Evolutionary conservation across 2,797 vertebrate genomes (phyloP), one percentile per base, ranked within the genome.

Genomic region (Lithobates pipiens): DNA sequence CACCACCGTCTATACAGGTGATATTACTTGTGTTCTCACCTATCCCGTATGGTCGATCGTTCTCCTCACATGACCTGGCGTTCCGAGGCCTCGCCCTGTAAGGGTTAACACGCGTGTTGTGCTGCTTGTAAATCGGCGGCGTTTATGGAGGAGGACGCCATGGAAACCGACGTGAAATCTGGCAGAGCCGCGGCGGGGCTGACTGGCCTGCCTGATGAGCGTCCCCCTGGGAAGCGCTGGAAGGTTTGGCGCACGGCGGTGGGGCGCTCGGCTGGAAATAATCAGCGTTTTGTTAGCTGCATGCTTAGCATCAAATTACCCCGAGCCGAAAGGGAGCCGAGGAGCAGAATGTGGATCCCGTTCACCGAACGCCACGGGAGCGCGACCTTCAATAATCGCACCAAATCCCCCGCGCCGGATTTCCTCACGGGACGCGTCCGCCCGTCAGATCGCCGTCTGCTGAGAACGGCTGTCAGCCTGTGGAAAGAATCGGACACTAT

Each of bases 241-340:
- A 76, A 77, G 82, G 82, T 70, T 70, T 84, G 69, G 50, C 54
- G 54, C 82, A 44, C 21, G 32, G 82, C 21, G 76, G 65, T 27
- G 29, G 63, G 57, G 63, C 44, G 44, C 82, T 84, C 82, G 77
- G 75, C 82, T 84, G 82, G 82, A 84, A 77, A 68, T 84, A 84
- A 84, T 84, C 82, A 84, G 27, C 67, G 82, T 42, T 77, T 32
- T 84, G 75, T 84, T 84, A 84, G 74, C 74, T 36, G 29, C 65
- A 76, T 84, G 82, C 73, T 84, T 72, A 84, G 75, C 82, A 84
- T 84, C 82, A 84, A 84, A 77, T 84, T 84, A 84, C 82, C 75
- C 75, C 67, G 42, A 63, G 82, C 82, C 65, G 67, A 27, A 72
- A 84, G 68, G 18, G 82, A 69, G 65, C 36, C 25, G 74, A 29